Percentiles rank a stretch among this genome's conserved stretches.
Evolutionary conservation across 2,797 vertebrate species (phyloP).

Genomic region (Epinephelus awoara): DNA sequence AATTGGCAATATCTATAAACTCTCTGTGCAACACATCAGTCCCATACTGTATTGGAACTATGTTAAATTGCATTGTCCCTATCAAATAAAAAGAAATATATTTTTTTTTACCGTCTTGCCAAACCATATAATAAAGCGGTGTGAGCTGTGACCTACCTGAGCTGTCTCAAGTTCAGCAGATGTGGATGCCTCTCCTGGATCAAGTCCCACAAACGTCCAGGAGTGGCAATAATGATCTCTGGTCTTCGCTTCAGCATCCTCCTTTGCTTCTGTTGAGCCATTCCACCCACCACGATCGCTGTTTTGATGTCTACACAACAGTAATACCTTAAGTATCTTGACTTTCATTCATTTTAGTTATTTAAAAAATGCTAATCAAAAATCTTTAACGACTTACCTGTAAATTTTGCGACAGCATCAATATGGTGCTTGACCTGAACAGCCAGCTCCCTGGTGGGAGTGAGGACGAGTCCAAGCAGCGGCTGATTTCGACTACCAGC

Average conservation of each 20-base stretch:
- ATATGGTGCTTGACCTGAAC: conserved; percentile 98
- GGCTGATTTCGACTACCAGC: conserved; percentile 74
- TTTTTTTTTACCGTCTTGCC: no score
- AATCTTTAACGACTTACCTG: conserved; percentile 83
- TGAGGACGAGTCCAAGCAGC: conserved; percentile 94
- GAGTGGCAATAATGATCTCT: conserved; percentile 95
- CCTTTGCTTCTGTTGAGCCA: conserved; percentile 95
- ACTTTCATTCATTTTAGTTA: neutral
- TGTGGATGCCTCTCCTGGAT: conserved; percentile 93
- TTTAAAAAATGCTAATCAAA: neutral
- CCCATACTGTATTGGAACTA: no score
- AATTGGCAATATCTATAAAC: no score
- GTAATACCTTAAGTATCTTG: neutral
- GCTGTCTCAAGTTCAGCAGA: conserved; percentile 89
- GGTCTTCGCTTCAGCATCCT: conserved; percentile 91
- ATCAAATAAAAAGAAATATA: no score
- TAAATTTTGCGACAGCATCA: conserved; percentile 93
- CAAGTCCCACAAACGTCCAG: conserved; percentile 96
- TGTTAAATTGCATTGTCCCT: no score
- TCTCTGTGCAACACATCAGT: no score
- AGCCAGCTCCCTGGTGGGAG: conserved; percentile 96
- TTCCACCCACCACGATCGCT: conserved; percentile 94
- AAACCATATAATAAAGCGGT: no score
- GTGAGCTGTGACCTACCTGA: conserved; percentile 82
- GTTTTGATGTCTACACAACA: conserved; percentile 90